These are phyloP conservation scores for Scaptomyza parva DNA, from an alignment of 2,888 invertebrate species.

Conservation along the genomic window DNA sequence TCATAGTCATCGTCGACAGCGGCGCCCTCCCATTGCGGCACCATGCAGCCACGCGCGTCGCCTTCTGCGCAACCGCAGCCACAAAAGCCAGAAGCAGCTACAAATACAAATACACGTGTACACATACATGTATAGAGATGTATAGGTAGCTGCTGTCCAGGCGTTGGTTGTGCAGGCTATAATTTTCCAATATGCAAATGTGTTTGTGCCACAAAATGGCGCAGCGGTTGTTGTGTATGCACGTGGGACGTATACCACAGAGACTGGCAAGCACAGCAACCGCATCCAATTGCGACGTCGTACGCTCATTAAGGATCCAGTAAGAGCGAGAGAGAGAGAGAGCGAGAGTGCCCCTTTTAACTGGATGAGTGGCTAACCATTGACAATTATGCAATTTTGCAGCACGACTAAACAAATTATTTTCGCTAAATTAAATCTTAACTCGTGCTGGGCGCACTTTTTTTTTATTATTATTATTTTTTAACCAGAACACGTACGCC, in stretches of 20 bases:
- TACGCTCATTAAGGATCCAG: constrained; percentile 51
- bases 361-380: constrained; percentile 51
- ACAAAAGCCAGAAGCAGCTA: constrained; percentile 68
- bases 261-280: constrained; percentile 3
- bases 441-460: constrained; percentile 82
- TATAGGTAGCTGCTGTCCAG: constrained; percentile 27
- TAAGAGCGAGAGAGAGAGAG: neutral
- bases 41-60: constrained; percentile 83
- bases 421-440: constrained; percentile 81
- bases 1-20: constrained; percentile 64
- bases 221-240: constrained; percentile 49
- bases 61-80: constrained; percentile 77
- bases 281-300: constrained; percentile 45
- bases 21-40: constrained; percentile 84
- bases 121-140: neutral
- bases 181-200: constrained; percentile 79
- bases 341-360: constrained; percentile 16
- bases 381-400: constrained; percentile 77
- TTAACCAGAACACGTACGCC: constrained; percentile 32
- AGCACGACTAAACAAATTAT: constrained; percentile 81
- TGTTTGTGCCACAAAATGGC: constrained; percentile 74
- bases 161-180: constrained; percentile 56
- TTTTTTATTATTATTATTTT: neutral
- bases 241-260: constrained; percentile 46
- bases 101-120: constrained; percentile 7